Conservation (phyloP, 2,797 vertebrate species). For the Cyprinodon diabolis region DNA sequence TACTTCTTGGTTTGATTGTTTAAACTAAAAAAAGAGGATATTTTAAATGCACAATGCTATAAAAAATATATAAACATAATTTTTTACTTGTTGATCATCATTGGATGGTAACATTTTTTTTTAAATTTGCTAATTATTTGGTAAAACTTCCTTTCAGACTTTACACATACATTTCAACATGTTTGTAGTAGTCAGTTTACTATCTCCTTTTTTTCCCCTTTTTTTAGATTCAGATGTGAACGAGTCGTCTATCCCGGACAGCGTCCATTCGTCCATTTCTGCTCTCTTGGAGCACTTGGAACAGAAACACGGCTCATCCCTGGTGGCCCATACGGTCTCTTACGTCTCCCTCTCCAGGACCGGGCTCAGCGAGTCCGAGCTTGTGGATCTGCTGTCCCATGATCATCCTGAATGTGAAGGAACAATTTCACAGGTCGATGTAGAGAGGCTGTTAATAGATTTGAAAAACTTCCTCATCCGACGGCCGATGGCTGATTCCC, state of each 20-base stretch:
- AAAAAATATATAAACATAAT: background rate
- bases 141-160: no score
- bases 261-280: constrained; percentile 74
- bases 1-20: background rate
- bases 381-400: constrained; percentile 78
- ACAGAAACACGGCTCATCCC: constrained; percentile 70
- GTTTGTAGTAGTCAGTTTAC: background rate
- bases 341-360: constrained; percentile 77
- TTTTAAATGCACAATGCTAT: background rate
- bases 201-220: background rate
- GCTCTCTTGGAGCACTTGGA: constrained; percentile 76
- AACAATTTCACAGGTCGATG: constrained; percentile 59
- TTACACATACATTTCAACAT: no score
- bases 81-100: background rate
- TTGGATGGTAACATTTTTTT: background rate
- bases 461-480: constrained; percentile 73
- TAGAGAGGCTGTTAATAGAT: constrained; percentile 79
- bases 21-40: background rate
- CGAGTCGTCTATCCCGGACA: constrained; percentile 66
- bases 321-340: constrained; percentile 68
- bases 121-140: no score
- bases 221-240: constrained; percentile 74
- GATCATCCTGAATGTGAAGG: constrained; percentile 41
- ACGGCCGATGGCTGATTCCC: constrained; percentile 56
- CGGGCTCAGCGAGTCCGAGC: constrained; percentile 79